Evolutionary conservation across 2,797 vertebrate genomes (phyloP).

Genomic region (Sebastes minor): DNA sequence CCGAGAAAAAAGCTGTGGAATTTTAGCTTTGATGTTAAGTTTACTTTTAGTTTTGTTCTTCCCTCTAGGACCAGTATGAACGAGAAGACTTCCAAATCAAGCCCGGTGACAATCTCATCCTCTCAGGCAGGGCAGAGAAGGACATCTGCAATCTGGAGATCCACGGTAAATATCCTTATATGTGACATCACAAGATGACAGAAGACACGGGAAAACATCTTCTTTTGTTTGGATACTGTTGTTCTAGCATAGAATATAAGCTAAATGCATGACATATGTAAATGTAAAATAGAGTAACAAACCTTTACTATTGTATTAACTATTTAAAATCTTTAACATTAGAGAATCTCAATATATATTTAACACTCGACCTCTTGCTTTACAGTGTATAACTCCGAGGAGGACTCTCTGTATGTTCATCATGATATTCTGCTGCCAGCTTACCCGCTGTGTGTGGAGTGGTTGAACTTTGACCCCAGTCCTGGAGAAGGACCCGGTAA

Average conservation of each 20-base stretch:
- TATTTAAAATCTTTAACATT: not conserved
- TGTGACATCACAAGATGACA: not conserved
- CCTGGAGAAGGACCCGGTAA: conserved; percentile 87
- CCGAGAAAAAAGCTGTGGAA: not conserved
- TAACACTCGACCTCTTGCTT: not conserved
- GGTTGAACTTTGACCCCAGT: conserved; percentile 97
- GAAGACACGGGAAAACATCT: not conserved
- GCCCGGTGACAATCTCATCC: conserved; percentile 90
- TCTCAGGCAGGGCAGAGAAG: conserved; percentile 90
- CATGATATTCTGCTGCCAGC: conserved; percentile 94
- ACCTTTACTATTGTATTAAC: not conserved
- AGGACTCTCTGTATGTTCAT: conserved; percentile 94
- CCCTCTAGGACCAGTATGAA: conserved; percentile 92
- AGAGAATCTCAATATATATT: not conserved
- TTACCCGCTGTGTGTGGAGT: conserved; percentile 94
- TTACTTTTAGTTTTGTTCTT: not conserved
- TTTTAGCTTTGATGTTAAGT: not conserved
- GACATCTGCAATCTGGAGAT: conserved; percentile 95
- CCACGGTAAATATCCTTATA: conserved; percentile 79
- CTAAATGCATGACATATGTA: not conserved
- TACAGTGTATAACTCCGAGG: conserved; percentile 94
- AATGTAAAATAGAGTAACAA: not conserved
- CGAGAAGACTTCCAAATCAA: conserved; percentile 95
- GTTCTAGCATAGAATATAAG: not conserved
- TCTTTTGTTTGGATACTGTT: not conserved